Evolutionary conservation across 2,888 invertebrate genomes (phyloP).

Genomic region (Drosophila tripunctata): DNA sequence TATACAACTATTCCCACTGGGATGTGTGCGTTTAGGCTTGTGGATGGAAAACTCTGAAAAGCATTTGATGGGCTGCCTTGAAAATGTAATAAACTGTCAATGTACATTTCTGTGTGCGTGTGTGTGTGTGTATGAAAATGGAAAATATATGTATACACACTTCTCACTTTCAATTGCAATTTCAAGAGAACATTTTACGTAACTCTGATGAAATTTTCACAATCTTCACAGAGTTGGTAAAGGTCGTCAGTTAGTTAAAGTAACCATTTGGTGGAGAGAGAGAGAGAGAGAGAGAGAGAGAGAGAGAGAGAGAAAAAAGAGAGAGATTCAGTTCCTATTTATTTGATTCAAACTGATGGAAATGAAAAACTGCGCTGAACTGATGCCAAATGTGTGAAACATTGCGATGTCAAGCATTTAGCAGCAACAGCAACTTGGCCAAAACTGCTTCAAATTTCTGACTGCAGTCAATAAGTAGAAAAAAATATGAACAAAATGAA

Average conservation of each 20-base stretch:
- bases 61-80: constrained; percentile 71
- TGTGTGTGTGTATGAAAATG: constrained; percentile 10
- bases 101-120: constrained; percentile 22
- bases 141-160: constrained; percentile 22
- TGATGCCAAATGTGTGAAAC: constrained; percentile 1
- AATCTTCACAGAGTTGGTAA: constrained; percentile 34
- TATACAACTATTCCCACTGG: constrained; percentile 24
- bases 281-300: background rate
- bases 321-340: background rate
- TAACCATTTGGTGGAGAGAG: background rate
- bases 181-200: constrained; percentile 61
- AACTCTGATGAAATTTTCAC: constrained; percentile 70
- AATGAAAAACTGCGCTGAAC: constrained; percentile 7
- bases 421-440: constrained; percentile 1
- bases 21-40: background rate
- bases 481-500: constrained; percentile 18
- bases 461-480: constrained; percentile 10
- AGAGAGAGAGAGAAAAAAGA: background rate
- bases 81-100: constrained; percentile 68
- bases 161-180: constrained; percentile 64
- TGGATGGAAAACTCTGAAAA: constrained; percentile 9
- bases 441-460: constrained; percentile 46
- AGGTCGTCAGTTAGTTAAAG: constrained; percentile 30
- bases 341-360: constrained; percentile 8
- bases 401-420: background rate